Base-by-base conservation (phyloP, 2,113 vertebrate genomes). In the Formicarius rufipectus region DNA sequence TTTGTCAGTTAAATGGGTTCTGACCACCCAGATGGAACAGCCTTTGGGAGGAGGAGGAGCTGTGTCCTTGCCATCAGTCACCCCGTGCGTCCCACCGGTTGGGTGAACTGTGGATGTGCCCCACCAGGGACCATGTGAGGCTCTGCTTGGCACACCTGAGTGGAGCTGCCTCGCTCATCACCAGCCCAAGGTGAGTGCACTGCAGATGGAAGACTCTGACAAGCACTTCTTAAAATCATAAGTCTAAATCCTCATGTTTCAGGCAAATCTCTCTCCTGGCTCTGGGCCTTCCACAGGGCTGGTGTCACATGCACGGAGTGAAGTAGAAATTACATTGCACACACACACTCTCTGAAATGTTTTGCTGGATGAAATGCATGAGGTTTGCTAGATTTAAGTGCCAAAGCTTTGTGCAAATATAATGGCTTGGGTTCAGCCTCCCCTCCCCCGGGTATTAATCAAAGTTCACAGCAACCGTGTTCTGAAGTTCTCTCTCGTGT, bases 1-100 rank as follows among this genome's bases (percentile, higher is more conserved):
- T 93, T 74, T 95, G 55, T 82, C 88, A 87, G 77, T 47, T 78
- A 73, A 64, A 67, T 67, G 66, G 90, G 24, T 77, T 80, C 78
- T 67, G 85, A 66, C n/a, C 33, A 23, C 66, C 60, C 25, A 60
- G 73, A 42, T 21, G 1, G 7, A 68, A 75, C 37, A 62, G 85
- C 72, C 30, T 79, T 37, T 21, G 55, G 23, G 35, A 33, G 77
- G 80, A 60, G 23, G 84, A 74, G 53, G 64, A 31, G 56, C 47
- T 3, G 8, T 60, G 60, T 39, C 69, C 60, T 64, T 77, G 73
- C 40, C 33, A 4, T 64, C 44, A 33, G 44, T 35, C 49, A n/a
- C 60, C 53, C 3, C 4, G 3, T 31, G 45, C 31, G 52, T 40
- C 35, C 25, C 14, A 8, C 50, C 25, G 31, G 59, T 37, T 11